These are phyloP conservation scores for Phalacrocorax aristotelis DNA, from an alignment of 2,113 vertebrate genomes.

Conservation along the genomic window DNA sequence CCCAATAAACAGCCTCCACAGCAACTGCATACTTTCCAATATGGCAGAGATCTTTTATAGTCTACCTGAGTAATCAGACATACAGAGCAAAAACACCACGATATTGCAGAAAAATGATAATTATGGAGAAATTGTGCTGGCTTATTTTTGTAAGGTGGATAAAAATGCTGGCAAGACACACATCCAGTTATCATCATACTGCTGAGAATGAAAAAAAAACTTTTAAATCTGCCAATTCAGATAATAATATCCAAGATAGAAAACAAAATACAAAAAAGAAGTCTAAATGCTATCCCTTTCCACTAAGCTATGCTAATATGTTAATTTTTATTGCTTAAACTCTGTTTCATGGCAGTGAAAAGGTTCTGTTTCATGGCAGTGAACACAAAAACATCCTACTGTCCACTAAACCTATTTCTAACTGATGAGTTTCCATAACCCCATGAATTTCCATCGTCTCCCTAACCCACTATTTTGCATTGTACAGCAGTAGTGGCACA, in stretches of 20 bases:
- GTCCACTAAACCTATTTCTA: background rate
- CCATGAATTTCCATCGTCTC: background rate
- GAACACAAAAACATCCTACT: fast-evolving
- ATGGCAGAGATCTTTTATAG: background rate
- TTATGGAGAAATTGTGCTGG: background rate
- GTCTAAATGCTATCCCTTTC: background rate
- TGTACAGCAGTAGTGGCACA: background rate
- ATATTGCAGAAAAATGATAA: background rate
- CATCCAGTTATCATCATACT: background rate
- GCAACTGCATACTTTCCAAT: background rate
- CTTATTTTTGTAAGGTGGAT: background rate
- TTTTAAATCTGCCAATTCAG: background rate
- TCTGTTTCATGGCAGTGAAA: background rate
- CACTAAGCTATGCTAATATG: background rate
- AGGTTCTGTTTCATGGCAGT: background rate
- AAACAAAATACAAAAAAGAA: background rate
- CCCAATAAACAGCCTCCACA: background rate
- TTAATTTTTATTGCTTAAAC: background rate
- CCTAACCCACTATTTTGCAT: background rate
- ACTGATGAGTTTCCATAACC: background rate
- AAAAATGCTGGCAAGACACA: background rate
- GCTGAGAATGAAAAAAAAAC: background rate
- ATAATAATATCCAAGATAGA: background rate
- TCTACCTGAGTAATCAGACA: background rate
- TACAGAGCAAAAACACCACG: background rate